Evolutionary conservation across 30 jellyfish, hydroid and myxozoan genomes (phyloP), one percentile per base, ranked within the genome.

Genomic region (Hydra vulgaris): DNA sequence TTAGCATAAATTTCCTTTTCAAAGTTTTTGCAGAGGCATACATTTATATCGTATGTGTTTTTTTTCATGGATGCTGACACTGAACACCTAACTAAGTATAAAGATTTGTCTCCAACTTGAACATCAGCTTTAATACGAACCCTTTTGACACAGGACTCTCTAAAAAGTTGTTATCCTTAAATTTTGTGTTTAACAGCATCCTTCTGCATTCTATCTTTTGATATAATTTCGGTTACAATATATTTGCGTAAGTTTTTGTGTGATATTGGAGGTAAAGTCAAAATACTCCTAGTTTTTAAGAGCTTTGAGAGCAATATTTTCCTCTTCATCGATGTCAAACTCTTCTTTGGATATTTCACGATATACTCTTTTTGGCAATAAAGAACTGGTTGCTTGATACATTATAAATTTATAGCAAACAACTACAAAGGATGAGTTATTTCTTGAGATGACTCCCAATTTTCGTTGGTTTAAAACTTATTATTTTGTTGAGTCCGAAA

Each of bases 71-170:
- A 68, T 23, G 75, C 75, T 68, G 75, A 68, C 25, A 15, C 75
- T 40, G n/a, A n/a, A n/a, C n/a, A n/a, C n/a, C n/a, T n/a, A n/a
- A n/a, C n/a, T 40, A 40, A 40, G 12, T 40, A 40, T 40, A 40
- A 40, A 40, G 61, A 40, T 40, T 86, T 86, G 74, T 76, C 76
- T 0, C 86, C 80, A 66, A 85, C 88, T 21, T 27, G 81, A 15
- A 81, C 95, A 25, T 54, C 82, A 22, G 81, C 82, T 72, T 87
- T 87, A 0, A 87, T 72, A n/a, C 78, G 83, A 73, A 73, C 81
- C 61, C 53, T 73, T 73, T 73, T 73, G 8, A 73, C 81, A 73
- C 53, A 73, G 81, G 15, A 22, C 76, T 73, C 81, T 54, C 21
- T 21, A 54, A 73, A 73, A 22, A 73, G 76, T 70, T 70, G 76